Base-by-base conservation (phyloP, 2,888 invertebrate species). In the Drosophila bunnanda region DNA sequence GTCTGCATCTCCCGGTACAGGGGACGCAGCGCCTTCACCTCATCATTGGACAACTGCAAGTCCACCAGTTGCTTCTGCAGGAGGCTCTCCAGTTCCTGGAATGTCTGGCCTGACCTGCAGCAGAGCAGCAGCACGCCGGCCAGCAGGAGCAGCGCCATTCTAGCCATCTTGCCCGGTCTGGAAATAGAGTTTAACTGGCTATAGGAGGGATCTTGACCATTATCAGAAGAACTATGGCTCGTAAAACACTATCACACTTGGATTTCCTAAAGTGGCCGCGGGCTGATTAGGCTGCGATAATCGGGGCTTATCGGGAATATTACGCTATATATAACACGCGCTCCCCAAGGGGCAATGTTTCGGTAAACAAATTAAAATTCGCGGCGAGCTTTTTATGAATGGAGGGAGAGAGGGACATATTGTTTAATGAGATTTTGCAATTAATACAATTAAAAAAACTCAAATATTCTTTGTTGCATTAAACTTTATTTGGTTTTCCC, bases 1-100 rank as follows among this genome's bases (percentile, higher is more conserved):
- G 65, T 38, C 68, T 90, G 91, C 22, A 90, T 53, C 10, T 89
- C 83, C 0, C 62, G 60, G 53, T 81, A 90, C 1, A 90, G 67
- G 1, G 91, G 90, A 53, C 76, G 78, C 61, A 90, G 38, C 0
- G 79, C 77, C 20, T 76, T 77, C 22, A 81, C 70, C 61, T 90
- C 90, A 4, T 76, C 70, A 12, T 39, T 32, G 4, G 75, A 79
- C n/a, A 90, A 64, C 6, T 53, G 54, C 39, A 85, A 70, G 10
- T 88, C 88, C 36, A 71, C 74, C 22, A 62, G 54, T 2, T 84
- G 83, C 15, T 87, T 62, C 30, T 22, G 34, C 36, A 89, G 54
- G 13, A 85, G 38, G 28, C 48, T 32, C 6, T 30, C 53, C 48
- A 85, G 46, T 52, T 87, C 89, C 61, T 56, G 77, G 30, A 79